Evolutionary conservation across 2,797 vertebrate genomes (phyloP), one percentile per base, ranked within the genome.

Genomic region (Micromesistius poutassou): DNA sequence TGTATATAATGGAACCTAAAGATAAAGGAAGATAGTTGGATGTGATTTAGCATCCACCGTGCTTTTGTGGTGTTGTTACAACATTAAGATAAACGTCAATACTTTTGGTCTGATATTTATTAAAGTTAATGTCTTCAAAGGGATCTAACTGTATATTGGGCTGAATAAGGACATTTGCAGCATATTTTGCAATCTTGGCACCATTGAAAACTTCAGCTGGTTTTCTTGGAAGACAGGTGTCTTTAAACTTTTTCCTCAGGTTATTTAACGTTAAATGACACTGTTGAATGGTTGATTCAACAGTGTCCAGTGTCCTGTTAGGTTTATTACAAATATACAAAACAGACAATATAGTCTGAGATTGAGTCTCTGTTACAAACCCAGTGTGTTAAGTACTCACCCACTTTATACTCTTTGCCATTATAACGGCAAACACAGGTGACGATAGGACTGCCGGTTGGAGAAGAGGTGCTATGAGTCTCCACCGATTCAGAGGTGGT

Each of bases 1-100:
- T 88, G 38, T 95, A 96, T 70, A 96, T 89, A 0, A 87, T 3
- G 0, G 89, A 86, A 33, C 90, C 95, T 96, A 31, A 9, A 81
- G 7, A 46, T 6, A 72, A 13, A 74, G 4, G 16, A 30, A 79
- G 16, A 71, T 36, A 38, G n/a, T 30, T 74, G 3, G 70, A 38
- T 25, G 5, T 13, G 1, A 16, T 82, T 2, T 62, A 9, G 66
- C 16, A 74, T 0, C 2, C 8, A 10, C 7, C 42, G 30, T 5
- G 22, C 70, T 76, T n/a, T 33, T 16, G 9, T 10, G 5, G 36
- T 35, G 46, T 16, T 10, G 12, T 68, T 68, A 68, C n/a, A 28
- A 28, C 62, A 68, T 13, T 68, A 28, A 68, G 8, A 68, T 2
- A 28, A 66, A 25, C n/a, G 25, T 66, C 22, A 62, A 16, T n/a